Evolutionary conservation across 2,888 invertebrate genomes (phyloP).

Genomic region (Drosophila affinis): DNA sequence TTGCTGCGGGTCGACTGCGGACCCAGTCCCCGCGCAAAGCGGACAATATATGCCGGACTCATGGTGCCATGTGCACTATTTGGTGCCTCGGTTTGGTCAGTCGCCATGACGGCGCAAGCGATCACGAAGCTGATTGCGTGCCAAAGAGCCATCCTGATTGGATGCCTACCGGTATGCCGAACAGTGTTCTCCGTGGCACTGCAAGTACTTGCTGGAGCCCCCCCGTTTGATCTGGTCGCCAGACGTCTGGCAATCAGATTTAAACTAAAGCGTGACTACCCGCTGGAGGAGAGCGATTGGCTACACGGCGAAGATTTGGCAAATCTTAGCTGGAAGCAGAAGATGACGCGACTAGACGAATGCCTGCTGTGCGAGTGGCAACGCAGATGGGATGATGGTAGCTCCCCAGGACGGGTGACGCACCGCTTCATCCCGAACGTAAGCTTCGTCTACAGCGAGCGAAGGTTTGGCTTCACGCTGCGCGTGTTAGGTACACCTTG

Average conservation of each 20-base stretch:
- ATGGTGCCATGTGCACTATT: too few relatives aligned
- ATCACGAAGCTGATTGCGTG: too few relatives aligned
- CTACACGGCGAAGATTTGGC: conserved; percentile 3
- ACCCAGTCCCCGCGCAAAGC: too few relatives aligned
- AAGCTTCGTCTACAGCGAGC: conserved; percentile 6
- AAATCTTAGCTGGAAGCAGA: conserved; percentile 8
- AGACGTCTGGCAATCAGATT: neutral
- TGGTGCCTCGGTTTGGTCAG: too few relatives aligned
- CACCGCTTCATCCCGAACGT: conserved; percentile 17
- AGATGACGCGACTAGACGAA: conserved; percentile 5
- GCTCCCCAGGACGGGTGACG: conserved; percentile 1
- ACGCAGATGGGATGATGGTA: conserved; percentile 1
- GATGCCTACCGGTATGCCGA: too few relatives aligned
- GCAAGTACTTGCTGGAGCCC: conserved; percentile 25
- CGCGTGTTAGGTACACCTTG: too few relatives aligned
- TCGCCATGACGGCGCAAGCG: too few relatives aligned
- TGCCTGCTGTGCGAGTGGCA: conserved; percentile 8
- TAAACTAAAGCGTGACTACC: conserved; percentile 3
- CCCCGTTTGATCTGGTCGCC: conserved; percentile 22
- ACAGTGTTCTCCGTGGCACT: conserved; percentile 23
- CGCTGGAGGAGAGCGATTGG: conserved; percentile 13
- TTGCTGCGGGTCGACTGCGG: too few relatives aligned
- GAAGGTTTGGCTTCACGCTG: too few relatives aligned
- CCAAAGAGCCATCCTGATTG: conserved; percentile 14
- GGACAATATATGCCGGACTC: too few relatives aligned